A percentile compares a stretch with the other conserved stretches of the same genome.
phyloP scores from a whole-genome alignment of 2,797 vertebrate genomes.

The Ctenosaura bakeri region DNA sequence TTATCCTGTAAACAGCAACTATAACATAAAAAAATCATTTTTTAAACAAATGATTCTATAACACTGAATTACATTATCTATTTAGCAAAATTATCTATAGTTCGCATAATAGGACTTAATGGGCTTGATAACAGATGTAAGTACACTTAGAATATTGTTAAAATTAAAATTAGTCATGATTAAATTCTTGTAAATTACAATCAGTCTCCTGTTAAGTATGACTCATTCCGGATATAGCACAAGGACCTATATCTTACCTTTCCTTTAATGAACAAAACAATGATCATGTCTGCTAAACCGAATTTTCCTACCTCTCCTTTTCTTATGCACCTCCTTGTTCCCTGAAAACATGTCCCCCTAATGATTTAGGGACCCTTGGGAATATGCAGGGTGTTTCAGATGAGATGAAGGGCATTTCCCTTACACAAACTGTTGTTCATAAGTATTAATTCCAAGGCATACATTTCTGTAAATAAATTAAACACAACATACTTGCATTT shows the following conservation, averaged over 20 bases:
- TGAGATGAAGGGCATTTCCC: neutral
- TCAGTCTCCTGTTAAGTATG: no score
- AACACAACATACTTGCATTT: constrained; percentile 18
- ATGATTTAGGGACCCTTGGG: neutral
- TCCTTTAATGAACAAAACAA: neutral
- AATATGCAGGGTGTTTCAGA: neutral
- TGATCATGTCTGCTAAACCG: neutral
- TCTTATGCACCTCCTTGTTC: no score
- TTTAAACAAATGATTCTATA: neutral
- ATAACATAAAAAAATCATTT: neutral
- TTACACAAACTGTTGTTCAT: neutral
- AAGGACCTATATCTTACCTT: no score
- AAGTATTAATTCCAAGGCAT: neutral
- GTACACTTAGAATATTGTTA: neutral
- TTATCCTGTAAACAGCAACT: neutral
- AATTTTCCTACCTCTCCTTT: neutral
- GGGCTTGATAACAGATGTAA: neutral
- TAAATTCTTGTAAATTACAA: no score
- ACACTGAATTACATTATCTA: neutral
- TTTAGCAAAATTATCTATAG: neutral
- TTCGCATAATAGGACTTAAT: neutral
- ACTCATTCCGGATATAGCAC: no score
- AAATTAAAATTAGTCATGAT: no score
- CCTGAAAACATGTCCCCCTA: neutral
- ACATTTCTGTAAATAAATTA: neutral